These are phyloP conservation scores for Stegophylla sp. DNA, from an alignment of 2,888 invertebrate genomes.

Conservation along the genomic window DNA sequence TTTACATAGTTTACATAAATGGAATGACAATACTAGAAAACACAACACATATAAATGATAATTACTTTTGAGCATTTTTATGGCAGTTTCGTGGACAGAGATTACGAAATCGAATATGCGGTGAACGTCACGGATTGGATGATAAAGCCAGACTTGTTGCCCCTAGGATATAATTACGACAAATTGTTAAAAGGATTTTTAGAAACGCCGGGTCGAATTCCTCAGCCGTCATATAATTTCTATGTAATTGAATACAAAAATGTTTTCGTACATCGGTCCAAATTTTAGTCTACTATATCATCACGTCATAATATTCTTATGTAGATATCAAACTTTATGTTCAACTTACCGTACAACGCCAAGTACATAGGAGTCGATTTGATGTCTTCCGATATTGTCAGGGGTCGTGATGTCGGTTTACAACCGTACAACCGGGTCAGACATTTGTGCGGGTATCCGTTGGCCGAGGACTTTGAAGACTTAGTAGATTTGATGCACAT, in stretches of 20 bases:
- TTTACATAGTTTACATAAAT: too few species aligned
- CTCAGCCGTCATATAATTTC: slow-evolving; percentile 38
- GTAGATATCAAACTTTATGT: slow-evolving; percentile 86
- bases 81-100: slow-evolving; percentile 56
- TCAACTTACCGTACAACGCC: slow-evolving; percentile 5
- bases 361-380: slow-evolving; percentile 77
- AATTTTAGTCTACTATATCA: not conserved
- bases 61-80: not conserved
- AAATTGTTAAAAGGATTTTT: slow-evolving; percentile 60
- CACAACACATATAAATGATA: too few species aligned
- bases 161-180: slow-evolving; percentile 54
- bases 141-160: slow-evolving; percentile 50
- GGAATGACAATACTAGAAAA: not conserved
- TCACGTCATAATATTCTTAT: not conserved
- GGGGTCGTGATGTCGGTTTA: slow-evolving; percentile 88
- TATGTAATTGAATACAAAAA: not conserved
- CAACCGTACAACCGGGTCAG: slow-evolving; percentile 92
- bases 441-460: slow-evolving; percentile 85
- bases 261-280: not conserved
- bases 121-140: slow-evolving; percentile 58
- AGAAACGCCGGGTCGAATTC: slow-evolving; percentile 31
- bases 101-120: slow-evolving; percentile 11
- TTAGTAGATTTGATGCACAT: slow-evolving; percentile 87
- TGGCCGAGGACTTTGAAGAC: slow-evolving; percentile 79
- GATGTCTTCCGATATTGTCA: slow-evolving; percentile 90